Base-by-base conservation (phyloP, 2,888 invertebrate species). In the Thera obeliscata region DNA sequence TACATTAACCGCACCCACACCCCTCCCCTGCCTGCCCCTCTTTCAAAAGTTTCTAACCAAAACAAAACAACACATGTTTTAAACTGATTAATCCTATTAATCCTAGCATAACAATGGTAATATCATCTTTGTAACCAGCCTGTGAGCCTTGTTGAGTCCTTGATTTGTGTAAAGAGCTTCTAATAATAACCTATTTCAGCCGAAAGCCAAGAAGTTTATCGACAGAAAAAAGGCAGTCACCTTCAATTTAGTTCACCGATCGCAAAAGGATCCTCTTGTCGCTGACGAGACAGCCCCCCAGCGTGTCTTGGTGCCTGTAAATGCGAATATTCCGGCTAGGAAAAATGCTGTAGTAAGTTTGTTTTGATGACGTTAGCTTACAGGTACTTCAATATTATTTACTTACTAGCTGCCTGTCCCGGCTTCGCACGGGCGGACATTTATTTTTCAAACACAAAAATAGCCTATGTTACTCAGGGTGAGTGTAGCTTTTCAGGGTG, bases 181-280 rank as follows among this genome's bases (percentile, higher is more conserved):
- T 71, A 52, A n/a, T 11, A 59, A 60, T 81, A 81, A 83, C 78
- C 77, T 79, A 33, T 61, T 90, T 90, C 85, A 95, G 95, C 95
- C 95, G 54, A 96, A 95, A 81, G 95, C 96, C 69, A 95, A 95
- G 82, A 96, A 96, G 82, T 99, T 98, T 83, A 98, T 99, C 79
- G 97, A 98, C 84, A 97, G 97, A 78, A 98, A 98, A 85, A 97
- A 96, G 82, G 96, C 98, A 0, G 97, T 98, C 35, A 98, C 98
- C 0, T 99, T 99, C 85, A 97, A 97, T 82, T 89, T 99, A 73
- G 98, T 99, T 1, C 98, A 99, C 84, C 95, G 99, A 83, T 98
- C 98, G 81, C 99, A 99, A 88, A 96, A 96, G 81, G 99, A 99
- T 95, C 99, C 99, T 0, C 87, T 99, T 61, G 95, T 96, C 0